phyloP scores from a whole-genome alignment of 2,888 invertebrate genomes.

The Phasia obesa region DNA sequence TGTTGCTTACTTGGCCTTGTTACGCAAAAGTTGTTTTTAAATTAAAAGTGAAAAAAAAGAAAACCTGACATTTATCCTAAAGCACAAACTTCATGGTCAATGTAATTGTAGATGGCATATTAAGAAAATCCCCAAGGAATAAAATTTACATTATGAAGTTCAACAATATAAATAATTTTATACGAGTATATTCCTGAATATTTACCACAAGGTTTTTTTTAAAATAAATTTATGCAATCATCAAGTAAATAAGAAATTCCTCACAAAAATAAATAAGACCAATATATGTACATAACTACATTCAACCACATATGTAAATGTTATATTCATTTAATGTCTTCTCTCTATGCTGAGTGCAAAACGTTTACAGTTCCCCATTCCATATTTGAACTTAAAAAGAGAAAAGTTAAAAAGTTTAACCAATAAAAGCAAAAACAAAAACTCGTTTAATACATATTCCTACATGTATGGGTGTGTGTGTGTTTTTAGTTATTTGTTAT shows the following conservation, averaged over 20 bases:
- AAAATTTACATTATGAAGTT: constrained; percentile 31
- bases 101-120: constrained; percentile 19
- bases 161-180: neutral
- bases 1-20: no score
- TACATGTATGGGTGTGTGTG: no score
- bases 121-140: constrained; percentile 23
- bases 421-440: constrained; percentile 1
- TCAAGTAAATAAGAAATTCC: constrained; percentile 10
- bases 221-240: constrained; percentile 38
- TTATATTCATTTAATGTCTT: neutral
- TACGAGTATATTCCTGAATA: neutral
- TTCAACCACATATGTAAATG: no score
- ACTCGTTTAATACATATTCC: constrained; percentile 29
- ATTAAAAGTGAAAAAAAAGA: neutral
- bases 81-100: constrained; percentile 63
- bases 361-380: neutral
- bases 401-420: neutral
- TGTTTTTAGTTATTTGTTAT: constrained; percentile 3
- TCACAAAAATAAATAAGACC: neutral
- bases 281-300: no score
- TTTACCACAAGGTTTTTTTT: neutral
- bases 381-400: constrained; percentile 4
- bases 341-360: neutral
- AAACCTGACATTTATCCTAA: no score
- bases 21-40: no score